Evolutionary conservation across 2,888 invertebrate genomes (phyloP).

Genomic region (Hesperia comma): DNA sequence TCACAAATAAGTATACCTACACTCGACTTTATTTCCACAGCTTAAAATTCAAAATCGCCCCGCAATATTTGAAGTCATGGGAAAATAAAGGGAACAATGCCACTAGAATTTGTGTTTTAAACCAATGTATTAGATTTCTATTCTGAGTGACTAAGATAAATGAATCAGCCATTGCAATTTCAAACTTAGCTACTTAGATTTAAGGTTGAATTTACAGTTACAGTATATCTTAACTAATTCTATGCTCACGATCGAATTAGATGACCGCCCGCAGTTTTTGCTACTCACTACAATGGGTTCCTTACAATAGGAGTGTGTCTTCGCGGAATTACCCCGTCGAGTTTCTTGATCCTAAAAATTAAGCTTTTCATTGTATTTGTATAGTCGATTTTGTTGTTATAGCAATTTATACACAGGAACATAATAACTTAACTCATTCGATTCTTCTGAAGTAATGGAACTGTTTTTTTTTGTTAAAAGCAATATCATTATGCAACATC

Average conservation of each 20-base stretch:
- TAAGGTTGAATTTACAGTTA: conserved; percentile 44
- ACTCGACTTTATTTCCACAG: conserved; percentile 38
- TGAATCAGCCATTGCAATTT: conserved; percentile 12
- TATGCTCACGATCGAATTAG: conserved; percentile 70
- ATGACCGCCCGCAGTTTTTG: conserved; percentile 77
- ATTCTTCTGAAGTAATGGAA: too few relatives aligned
- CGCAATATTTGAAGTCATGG: not conserved
- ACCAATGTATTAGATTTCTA: not conserved
- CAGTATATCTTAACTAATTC: conserved; percentile 49
- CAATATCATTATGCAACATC: too few relatives aligned
- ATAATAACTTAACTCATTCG: too few relatives aligned
- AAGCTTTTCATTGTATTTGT: conserved; percentile 43
- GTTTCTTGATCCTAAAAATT: conserved; percentile 49
- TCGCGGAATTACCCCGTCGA: conserved; percentile 59
- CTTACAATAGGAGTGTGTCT: conserved; percentile 59
- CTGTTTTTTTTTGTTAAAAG: too few relatives aligned
- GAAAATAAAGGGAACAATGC: not conserved
- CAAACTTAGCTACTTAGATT: accelerated
- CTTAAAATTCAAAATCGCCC: conserved; percentile 34
- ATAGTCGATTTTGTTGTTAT: not conserved
- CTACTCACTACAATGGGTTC: conserved; percentile 73
- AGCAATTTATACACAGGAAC: too few relatives aligned
- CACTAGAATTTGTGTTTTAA: not conserved
- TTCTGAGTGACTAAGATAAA: conserved; percentile 5
- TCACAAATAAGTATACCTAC: conserved; percentile 36